These are phyloP conservation scores for Eristalis intricaria DNA, from an alignment of 2,888 invertebrate genomes.

Conservation along the genomic window DNA sequence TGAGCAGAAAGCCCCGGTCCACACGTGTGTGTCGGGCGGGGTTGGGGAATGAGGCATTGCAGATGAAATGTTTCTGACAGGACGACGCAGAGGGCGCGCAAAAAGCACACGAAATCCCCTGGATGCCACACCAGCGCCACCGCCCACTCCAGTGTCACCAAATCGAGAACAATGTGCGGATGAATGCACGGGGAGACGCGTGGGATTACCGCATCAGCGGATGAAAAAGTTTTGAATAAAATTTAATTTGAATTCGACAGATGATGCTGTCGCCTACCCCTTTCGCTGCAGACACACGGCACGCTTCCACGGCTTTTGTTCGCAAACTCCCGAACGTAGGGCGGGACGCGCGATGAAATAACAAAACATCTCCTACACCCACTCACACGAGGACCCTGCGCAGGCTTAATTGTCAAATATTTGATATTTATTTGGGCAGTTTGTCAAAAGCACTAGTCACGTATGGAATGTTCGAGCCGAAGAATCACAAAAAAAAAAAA, in stretches of 20 bases:
- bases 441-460: constrained; percentile 46
- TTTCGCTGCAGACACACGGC: background rate
- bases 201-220: constrained; percentile 66
- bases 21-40: background rate
- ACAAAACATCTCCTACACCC: background rate
- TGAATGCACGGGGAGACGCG: constrained; percentile 18
- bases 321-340: background rate
- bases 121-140: constrained; percentile 13
- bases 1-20: constrained; percentile 27
- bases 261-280: constrained; percentile 47
- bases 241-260: constrained; percentile 71
- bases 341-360: too few species aligned
- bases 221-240: constrained; percentile 62
- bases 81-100: constrained; percentile 20
- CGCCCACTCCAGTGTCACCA: constrained; percentile 2
- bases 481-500: background rate
- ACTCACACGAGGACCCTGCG: background rate
- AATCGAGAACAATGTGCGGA: constrained; percentile 18
- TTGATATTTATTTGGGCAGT: constrained; percentile 59
- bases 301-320: constrained; percentile 3
- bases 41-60: constrained; percentile 38
- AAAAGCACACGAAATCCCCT: constrained; percentile 10
- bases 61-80: constrained; percentile 69
- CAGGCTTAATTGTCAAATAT: constrained; percentile 51
- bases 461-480: background rate